phyloP scores from a whole-genome alignment of 1,140 invertebrate genomes.

The Cydia splendana region DNA sequence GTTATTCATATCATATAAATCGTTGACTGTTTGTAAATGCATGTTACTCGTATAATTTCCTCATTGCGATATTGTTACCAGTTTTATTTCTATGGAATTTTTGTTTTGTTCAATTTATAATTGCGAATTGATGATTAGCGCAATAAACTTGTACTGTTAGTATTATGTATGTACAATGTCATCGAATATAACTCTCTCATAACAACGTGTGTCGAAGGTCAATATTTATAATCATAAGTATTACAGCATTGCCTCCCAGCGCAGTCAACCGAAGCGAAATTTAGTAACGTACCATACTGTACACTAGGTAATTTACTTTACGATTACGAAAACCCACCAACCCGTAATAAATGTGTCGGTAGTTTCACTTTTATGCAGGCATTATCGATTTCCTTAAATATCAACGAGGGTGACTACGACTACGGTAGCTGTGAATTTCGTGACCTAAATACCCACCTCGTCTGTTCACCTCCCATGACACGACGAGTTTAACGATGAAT shows the following conservation, averaged over 20 bases:
- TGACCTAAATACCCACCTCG: conserved; percentile 44
- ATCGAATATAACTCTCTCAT: conserved; percentile 9
- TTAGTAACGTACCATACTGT: background rate
- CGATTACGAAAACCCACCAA: conserved; percentile 6
- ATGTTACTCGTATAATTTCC: too few species aligned
- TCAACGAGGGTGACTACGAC: conserved; percentile 30
- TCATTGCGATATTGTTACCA: too few species aligned
- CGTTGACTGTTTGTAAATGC: too few species aligned
- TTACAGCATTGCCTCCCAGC: background rate
- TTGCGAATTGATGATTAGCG: background rate
- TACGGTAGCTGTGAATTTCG: conserved; percentile 36
- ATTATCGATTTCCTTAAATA: conserved; percentile 29
- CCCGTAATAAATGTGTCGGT: background rate
- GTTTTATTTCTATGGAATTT: too few species aligned
- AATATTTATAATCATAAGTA: background rate
- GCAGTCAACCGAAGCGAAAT: background rate
- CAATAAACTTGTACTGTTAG: background rate
- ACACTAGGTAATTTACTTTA: background rate
- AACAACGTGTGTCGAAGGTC: conserved; percentile 14
- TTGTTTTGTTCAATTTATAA: background rate
- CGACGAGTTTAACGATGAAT: conserved; percentile 12
- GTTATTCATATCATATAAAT: too few species aligned
- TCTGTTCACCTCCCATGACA: conserved; percentile 19
- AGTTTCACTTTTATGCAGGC: conserved; percentile 31
- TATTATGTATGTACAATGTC: conserved; percentile 4